A percentile compares a stretch with the other conserved stretches of the same genome.
Evolutionary conservation across 37 sponge, comb jelly and placozoan genomes (phyloP).

Genomic region (Beroe ovata): DNA sequence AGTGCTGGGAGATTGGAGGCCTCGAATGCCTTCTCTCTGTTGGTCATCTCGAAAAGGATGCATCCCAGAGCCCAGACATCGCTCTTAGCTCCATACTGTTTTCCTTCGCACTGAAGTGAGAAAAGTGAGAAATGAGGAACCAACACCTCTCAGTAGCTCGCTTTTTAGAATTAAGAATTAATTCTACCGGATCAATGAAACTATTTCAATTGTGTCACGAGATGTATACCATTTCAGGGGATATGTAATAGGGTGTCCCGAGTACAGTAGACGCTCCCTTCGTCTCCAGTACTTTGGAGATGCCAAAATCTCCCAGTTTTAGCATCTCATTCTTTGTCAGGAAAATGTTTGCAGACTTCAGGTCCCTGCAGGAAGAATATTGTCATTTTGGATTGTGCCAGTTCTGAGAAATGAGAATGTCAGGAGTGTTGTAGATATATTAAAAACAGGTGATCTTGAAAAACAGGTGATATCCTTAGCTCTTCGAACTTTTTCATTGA

Average conservation of each 20-base stretch:
- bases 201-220: no score
- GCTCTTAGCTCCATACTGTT: conserved; percentile 88
- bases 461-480: no score
- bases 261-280: conserved; percentile 87
- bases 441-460: no score
- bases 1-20: conserved; percentile 92
- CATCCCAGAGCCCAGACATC: conserved; percentile 83
- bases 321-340: conserved; percentile 87
- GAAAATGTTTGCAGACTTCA: conserved; percentile 97
- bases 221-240: conserved; percentile 96
- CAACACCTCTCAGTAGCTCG: background rate
- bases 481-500: no score
- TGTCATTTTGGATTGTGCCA: no score
- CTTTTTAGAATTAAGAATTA: no score
- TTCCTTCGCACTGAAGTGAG: conserved; percentile 84
- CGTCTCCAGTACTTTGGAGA: conserved; percentile 83
- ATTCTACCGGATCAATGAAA: no score
- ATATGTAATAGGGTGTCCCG: conserved; percentile 97
- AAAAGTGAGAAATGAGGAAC: background rate
- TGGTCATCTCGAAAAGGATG: conserved; percentile 79
- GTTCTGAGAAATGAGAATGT: no score
- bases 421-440: no score
- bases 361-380: conserved; percentile 72
- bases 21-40: conserved; percentile 87
- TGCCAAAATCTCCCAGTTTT: conserved; percentile 97